phyloP scores from a whole-genome alignment of 2,797 vertebrate species.

The Chelon labrosus region DNA sequence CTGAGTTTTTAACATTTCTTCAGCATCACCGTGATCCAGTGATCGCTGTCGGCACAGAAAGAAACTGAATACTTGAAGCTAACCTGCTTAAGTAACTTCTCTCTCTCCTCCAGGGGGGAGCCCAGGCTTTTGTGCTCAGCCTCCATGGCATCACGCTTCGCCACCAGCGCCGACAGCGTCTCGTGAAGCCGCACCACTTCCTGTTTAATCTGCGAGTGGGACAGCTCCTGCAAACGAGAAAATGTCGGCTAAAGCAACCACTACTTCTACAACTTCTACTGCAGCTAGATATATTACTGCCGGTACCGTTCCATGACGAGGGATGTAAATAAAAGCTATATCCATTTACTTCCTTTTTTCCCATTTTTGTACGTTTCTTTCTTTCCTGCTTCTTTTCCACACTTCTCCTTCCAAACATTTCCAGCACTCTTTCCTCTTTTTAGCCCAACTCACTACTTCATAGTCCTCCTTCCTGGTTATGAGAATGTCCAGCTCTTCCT shows the following conservation, averaged over 20 bases:
- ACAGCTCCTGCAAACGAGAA: conserved; percentile 86
- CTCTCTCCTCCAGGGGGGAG: conserved; percentile 93
- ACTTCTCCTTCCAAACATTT: not conserved
- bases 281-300: not conserved
- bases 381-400: no score
- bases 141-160: conserved; percentile 88
- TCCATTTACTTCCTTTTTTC: no score
- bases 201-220: conserved; percentile 91
- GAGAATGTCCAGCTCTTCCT: conserved; percentile 91
- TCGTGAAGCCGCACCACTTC: conserved; percentile 89
- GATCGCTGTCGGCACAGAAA: no score
- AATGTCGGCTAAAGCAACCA: not conserved
- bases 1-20: no score
- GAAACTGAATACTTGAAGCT: conserved; percentile 5
- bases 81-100: conserved; percentile 93
- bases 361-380: not conserved
- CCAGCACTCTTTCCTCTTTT: not conserved
- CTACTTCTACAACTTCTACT: not conserved
- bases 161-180: conserved; percentile 87
- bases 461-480: conserved; percentile 89
- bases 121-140: conserved; percentile 91
- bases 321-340: not conserved
- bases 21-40: no score
- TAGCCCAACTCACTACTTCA: conserved; percentile 85
- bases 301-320: not conserved